A percentile compares a stretch with the other conserved stretches of the same genome.
Conservation (phyloP, 2,888 invertebrate genomes). For the Mimachlamys varia region DNA sequence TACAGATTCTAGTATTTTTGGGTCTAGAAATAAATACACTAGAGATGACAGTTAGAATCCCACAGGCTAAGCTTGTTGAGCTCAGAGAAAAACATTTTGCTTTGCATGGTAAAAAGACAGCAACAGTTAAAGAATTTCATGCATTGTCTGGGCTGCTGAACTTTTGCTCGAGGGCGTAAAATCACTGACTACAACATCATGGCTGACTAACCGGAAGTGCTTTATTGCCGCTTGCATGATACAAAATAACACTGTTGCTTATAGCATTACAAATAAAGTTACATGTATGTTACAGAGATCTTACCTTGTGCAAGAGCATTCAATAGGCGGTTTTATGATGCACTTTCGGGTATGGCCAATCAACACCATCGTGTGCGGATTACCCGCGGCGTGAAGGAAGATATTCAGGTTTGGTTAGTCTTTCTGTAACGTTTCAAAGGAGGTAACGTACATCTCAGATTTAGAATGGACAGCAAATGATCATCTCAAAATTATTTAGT, state of each 20-base stretch:
- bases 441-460: conserved; percentile 33
- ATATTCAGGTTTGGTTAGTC: conserved; percentile 41
- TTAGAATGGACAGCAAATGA: conserved; percentile 34
- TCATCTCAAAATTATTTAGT: neutral
- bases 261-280: too few species aligned
- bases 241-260: too few species aligned
- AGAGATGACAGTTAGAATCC: conserved; percentile 36
- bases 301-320: conserved; percentile 41
- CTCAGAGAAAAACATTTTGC: neutral
- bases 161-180: conserved; percentile 44
- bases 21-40: conserved; percentile 40
- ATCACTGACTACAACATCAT: too few species aligned
- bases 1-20: conserved; percentile 34
- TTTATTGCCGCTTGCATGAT: too few species aligned
- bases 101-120: neutral
- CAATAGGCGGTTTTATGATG: conserved; percentile 48
- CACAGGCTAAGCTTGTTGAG: neutral
- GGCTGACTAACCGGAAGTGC: too few species aligned
- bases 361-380: conserved; percentile 40
- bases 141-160: neutral
- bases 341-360: conserved; percentile 41
- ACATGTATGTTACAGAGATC: too few species aligned
- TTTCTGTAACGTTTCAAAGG: conserved; percentile 47
- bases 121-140: conserved; percentile 9
- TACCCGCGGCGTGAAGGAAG: conserved; percentile 39